Base-by-base conservation (phyloP, 2,797 vertebrate genomes). In the Alcedo atthis region DNA sequence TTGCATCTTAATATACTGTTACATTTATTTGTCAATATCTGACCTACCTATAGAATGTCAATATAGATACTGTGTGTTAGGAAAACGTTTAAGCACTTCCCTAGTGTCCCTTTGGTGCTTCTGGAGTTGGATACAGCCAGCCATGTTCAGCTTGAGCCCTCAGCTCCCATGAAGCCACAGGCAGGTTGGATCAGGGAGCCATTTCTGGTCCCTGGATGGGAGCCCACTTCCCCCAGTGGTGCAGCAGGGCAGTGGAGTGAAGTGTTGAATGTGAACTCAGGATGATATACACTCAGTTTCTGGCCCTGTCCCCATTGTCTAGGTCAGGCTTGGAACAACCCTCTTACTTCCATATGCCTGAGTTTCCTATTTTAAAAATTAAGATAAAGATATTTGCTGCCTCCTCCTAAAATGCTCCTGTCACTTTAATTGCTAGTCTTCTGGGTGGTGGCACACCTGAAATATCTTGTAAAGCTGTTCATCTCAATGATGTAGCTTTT, bases 381-480 rank as follows among this genome's bases (percentile, higher is more conserved):
- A 70, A 78, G 22, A 59, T 43, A 49, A 16, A 40, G 19, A 21
- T 79, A 63, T 63, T 78, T 92, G 7, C 7, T 68, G 2, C 40
- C 28, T 68, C 15, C n/a, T n/a, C n/a, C n/a, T n/a, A n/a, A n/a
- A n/a, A n/a, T 22, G 3, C 3, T 81, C 16, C 25, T 87, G 15
- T 63, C 40, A 40, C 37, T 35, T 85, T 86, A 74, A n/a, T 74
- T 80, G 17, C 51, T 78, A 10, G 15, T 67, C 33, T 89, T 88
- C 18, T 14, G 42, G n/a, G 15, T 80, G n/a, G 9, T 45, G 12
- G 66, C 80, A 70, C 24, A 91, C 33, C 66, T 87, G 40, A 82
- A 75, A 95, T 82, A 42, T 32, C 53, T 43, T 55, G 37, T 75
- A 63, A 78, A 93, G 7, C 18, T 78, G 6, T 75, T 92, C 0